Conservation (phyloP, 2,888 invertebrate species). For the Drosophila eohydei region DNA sequence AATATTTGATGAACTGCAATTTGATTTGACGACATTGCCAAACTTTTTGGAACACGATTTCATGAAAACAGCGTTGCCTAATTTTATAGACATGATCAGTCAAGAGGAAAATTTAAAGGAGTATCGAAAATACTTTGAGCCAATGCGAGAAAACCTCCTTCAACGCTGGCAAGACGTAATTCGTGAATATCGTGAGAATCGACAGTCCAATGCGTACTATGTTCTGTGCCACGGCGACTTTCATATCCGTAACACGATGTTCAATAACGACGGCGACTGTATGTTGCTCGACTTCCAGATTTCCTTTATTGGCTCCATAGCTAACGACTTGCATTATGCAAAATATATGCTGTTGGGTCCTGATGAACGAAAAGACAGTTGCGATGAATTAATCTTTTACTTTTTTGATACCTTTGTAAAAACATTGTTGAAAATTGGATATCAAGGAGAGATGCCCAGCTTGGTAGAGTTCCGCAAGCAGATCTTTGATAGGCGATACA, state of each 20-base stretch:
- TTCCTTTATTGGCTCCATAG: conserved; percentile 61
- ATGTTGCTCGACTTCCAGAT: conserved; percentile 75
- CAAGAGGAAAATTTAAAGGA: conserved; percentile 35
- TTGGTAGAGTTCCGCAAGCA: conserved; percentile 52
- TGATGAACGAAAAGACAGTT: conserved; percentile 46
- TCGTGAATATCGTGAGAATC: conserved; percentile 55
- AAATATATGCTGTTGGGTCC: conserved; percentile 59
- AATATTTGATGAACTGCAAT: conserved; percentile 25
- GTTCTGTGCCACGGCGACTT: conserved; percentile 77
- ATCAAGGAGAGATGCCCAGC: conserved; percentile 55
- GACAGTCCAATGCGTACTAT: conserved; percentile 44
- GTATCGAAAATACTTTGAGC: conserved; percentile 61
- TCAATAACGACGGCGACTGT: conserved; percentile 59
- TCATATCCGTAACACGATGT: conserved; percentile 75
- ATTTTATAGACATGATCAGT: conserved; percentile 56
- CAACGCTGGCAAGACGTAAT: conserved; percentile 24
- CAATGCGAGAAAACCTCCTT: conserved; percentile 34
- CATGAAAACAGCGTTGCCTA: conserved; percentile 37
- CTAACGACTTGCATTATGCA: conserved; percentile 64
- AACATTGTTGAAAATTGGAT: conserved; percentile 60
- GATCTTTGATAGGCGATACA: conserved; percentile 46
- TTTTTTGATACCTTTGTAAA: conserved; percentile 63
- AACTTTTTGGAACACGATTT: conserved; percentile 31
- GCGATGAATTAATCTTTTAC: conserved; percentile 61
- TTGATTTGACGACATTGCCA: conserved; percentile 29